Evolutionary conservation across 2,888 invertebrate genomes (phyloP).

Genomic region (Leistus spinibarbis): DNA sequence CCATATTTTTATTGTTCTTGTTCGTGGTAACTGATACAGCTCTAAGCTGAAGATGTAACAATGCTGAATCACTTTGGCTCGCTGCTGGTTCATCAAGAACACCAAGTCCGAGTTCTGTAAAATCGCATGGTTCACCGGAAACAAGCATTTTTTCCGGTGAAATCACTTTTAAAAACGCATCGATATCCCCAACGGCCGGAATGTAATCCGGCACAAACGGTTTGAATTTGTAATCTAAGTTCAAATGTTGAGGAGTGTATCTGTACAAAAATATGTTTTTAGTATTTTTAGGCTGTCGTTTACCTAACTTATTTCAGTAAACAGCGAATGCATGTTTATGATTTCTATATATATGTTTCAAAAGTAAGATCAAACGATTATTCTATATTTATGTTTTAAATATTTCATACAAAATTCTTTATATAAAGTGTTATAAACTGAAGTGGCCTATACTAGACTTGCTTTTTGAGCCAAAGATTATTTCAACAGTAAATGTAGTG

Average conservation of each 20-base stretch:
- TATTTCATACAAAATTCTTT: not conserved
- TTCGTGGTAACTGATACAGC: slow-evolving; percentile 65
- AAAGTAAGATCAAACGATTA: too few relatives aligned
- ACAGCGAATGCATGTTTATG: too few relatives aligned
- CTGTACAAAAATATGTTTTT: slow-evolving; percentile 58
- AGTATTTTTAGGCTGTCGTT: too few relatives aligned
- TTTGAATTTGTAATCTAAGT: slow-evolving; percentile 86
- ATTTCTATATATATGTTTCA: too few relatives aligned
- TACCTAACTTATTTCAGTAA: not conserved
- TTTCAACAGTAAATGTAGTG: too few relatives aligned
- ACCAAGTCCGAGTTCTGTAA: slow-evolving; percentile 65
- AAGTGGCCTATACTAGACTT: too few relatives aligned
- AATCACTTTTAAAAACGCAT: slow-evolving; percentile 93
- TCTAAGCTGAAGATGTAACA: slow-evolving; percentile 88
- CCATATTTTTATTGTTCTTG: slow-evolving; percentile 45
- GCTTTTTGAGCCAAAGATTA: too few relatives aligned
- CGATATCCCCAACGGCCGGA: slow-evolving; percentile 98
- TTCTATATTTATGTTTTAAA: too few relatives aligned
- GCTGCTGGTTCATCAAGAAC: slow-evolving; percentile 95
- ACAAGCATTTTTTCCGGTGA: slow-evolving; percentile 71
- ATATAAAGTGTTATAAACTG: not conserved
- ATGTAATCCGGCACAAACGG: slow-evolving; percentile 97
- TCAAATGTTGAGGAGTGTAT: slow-evolving; percentile 91
- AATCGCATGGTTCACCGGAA: slow-evolving; percentile 47
- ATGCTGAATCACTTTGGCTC: slow-evolving; percentile 93